Evolutionary conservation across 2,113 vertebrate genomes (phyloP).

Genomic region (Tricholaema leucomelas): DNA sequence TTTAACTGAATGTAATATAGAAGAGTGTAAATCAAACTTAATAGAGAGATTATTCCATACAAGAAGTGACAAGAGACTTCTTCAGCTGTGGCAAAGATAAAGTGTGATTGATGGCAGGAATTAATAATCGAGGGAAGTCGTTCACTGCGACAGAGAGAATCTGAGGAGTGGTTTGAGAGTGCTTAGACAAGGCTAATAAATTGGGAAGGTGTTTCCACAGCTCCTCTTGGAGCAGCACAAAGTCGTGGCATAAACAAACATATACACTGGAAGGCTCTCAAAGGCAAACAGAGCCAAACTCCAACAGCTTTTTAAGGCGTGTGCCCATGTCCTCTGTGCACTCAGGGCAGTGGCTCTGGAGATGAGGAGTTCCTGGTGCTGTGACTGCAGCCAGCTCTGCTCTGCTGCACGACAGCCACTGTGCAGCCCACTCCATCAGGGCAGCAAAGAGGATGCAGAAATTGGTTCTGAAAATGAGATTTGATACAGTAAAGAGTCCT

Average conservation of each 20-base stretch:
- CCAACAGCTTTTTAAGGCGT: not conserved
- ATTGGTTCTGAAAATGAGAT: not conserved
- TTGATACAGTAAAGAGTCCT: not conserved
- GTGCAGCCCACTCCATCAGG: not conserved
- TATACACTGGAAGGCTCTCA: not conserved
- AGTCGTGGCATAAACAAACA: not conserved
- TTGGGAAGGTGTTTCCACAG: not conserved
- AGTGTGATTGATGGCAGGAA: constrained; percentile 62
- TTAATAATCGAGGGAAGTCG: constrained; percentile 48
- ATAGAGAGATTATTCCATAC: constrained; percentile 29
- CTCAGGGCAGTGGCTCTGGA: not conserved
- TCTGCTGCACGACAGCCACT: not conserved
- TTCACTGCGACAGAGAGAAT: constrained; percentile 10
- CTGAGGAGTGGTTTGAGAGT: not conserved
- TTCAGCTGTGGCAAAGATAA: constrained; percentile 45
- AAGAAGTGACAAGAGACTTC: constrained; percentile 54
- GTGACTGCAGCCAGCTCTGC: not conserved
- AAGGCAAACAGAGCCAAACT: not conserved
- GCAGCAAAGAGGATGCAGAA: not conserved
- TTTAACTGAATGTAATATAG: not conserved
- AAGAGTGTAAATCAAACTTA: constrained; percentile 51
- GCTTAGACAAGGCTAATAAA: not conserved
- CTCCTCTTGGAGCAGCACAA: not conserved
- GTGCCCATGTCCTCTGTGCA: rapidly evolving
- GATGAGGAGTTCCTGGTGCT: rapidly evolving